Evolutionary conservation across 2,888 invertebrate species (phyloP), one percentile per base, ranked within the genome.

Genomic region (Zhuqinia jingwanae): DNA sequence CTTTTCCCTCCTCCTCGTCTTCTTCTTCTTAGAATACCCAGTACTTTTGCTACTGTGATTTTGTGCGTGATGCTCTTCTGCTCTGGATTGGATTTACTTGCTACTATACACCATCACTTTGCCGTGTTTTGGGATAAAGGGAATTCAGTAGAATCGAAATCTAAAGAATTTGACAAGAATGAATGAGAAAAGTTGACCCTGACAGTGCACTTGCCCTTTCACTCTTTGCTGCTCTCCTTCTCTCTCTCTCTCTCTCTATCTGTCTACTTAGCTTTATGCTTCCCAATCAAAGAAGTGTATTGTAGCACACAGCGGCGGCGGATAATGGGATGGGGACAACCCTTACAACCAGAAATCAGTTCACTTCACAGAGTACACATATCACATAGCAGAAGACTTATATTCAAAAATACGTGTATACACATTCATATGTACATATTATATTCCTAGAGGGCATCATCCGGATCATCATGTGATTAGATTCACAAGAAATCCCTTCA

Each of bases 141-240:
- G 68, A 68, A n/a, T n/a, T n/a, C n/a, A n/a, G n/a, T n/a, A n/a
- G n/a, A n/a, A 68, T 68, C 60, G 30, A 68, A 45, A 68, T 45
- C 68, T 68, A 50, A 65, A 30, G 65, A 76, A 76, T 68, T 68
- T 83, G 83, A 83, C 83, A 83, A 65, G 76, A 83, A 83, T 83
- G 83, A 83, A 83, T 83, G 83, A 83, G 83, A 53, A 76, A 75
- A 83, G 53, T 76, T 83, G 83, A 83, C 83, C 83, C 83, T 83
- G 83, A 83, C 76, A 76, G 53, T 83, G 83, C 65, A 65, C 82
- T 81, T 58, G 56, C 56, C 27, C 50, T 56, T 36, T 81, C 42
- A 20, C 58, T n/a, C n/a, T n/a, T n/a, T n/a, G 22, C 42, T 65
- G 20, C 20, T 20, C 47, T 30, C 15, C n/a, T 13, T 45, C 53